Evolutionary conservation across 2,113 vertebrate genomes (phyloP).

Genomic region (Xyliphius kryptos): DNA sequence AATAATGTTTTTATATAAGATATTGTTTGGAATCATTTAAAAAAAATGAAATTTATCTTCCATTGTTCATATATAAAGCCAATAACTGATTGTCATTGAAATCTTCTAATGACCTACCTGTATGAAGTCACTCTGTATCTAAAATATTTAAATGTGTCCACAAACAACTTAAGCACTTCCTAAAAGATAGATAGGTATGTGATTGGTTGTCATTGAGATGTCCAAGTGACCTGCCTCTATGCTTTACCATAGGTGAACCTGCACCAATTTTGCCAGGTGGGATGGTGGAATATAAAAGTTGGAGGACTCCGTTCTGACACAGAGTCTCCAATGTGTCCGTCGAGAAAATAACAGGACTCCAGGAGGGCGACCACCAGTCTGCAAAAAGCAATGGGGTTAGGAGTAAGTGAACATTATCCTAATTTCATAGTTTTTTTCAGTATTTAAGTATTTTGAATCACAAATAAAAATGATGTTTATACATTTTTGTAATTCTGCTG

Average conservation of each 20-base stretch:
- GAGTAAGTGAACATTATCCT: conserved; percentile 54
- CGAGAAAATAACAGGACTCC: conserved; percentile 34
- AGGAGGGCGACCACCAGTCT: neutral
- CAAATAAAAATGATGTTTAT: neutral
- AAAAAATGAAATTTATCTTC: no score
- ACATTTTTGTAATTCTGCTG: neutral
- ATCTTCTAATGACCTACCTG: conserved; percentile 21
- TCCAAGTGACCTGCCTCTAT: conserved; percentile 30
- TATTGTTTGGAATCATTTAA: no score
- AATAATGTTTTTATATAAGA: no score
- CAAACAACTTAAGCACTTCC: conserved; percentile 17
- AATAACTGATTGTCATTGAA: conserved; percentile 19
- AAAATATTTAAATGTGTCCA: conserved; percentile 24
- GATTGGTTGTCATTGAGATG: conserved; percentile 28
- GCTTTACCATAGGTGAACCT: conserved; percentile 8
- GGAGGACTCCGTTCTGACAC: conserved; percentile 40
- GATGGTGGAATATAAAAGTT: conserved; percentile 56
- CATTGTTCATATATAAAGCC: no score
- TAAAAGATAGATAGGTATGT: conserved; percentile 5
- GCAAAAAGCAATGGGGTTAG: conserved; percentile 61
- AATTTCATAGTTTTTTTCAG: neutral
- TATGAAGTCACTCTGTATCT: conserved; percentile 29
- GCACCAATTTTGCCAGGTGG: conserved; percentile 52
- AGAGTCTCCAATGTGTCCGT: conserved; percentile 52
- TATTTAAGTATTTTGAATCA: neutral